Evolutionary conservation across 1,140 invertebrate genomes (phyloP), one percentile per base, ranked within the genome.

Genomic region (Drosophila funebris): DNA sequence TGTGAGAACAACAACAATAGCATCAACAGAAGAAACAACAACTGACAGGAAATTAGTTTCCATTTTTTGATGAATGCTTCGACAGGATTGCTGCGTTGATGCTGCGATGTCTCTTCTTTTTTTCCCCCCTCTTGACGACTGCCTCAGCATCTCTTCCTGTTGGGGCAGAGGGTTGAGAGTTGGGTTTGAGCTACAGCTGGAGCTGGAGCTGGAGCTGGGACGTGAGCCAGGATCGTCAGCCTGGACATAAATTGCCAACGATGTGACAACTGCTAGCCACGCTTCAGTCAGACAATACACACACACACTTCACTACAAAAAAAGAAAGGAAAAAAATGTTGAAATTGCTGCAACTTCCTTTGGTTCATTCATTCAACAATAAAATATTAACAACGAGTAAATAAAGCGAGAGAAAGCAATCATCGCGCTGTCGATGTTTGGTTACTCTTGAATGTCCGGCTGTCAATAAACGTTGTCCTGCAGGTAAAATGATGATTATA

Each of bases 31-130:
- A 72, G 69, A 71, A 84, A 85, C 81, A 89, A 89, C 85, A 87
- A 90, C 87, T 90, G 87, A 90, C 87, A 90, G 87, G 87, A 90
- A 90, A 90, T 90, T 90, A 90, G 87, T 90, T 90, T 90, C 87
- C 87, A 90, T 90, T 90, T 90, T 90, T 90, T 90, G 87, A 90
- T 90, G 87, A 90, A 90, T 90, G 87, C 87, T 87, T 90, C 87
- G 87, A 90, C 87, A 90, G 87, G 82, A 90, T 90, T 90, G 88
- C 88, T 81, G 64, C 69, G 68, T 39, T 48, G 73, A 64, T 67
- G 75, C 78, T 63, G 71, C 44, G 68, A 74, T 70, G 69, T 89
- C 76, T 79, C 52, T 66, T 56, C 54, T 67, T 69, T 57, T 48
- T 62, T 4, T 48, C 18, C 14, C 20, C 14, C 46, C 14, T 6